Conservation (phyloP, 2,797 vertebrate genomes). For the Peromyscus eremicus region DNA sequence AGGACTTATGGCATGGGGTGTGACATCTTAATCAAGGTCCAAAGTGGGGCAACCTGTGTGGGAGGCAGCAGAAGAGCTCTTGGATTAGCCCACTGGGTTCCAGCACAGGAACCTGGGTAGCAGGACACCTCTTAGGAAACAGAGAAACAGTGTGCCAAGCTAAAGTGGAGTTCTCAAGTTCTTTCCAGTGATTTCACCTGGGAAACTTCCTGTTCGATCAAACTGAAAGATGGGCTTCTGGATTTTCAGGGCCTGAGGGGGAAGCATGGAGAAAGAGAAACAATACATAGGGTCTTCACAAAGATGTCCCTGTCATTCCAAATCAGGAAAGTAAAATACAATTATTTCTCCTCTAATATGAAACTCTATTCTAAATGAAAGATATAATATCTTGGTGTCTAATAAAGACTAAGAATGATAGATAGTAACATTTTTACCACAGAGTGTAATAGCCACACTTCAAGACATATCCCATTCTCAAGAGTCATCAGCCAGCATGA, state of each 20-base stretch:
- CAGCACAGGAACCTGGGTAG: background rate
- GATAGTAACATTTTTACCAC: background rate
- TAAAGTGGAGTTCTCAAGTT: background rate
- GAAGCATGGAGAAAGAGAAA: background rate
- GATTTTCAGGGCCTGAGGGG: background rate
- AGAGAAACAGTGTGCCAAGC: background rate
- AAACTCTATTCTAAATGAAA: conserved; percentile 51
- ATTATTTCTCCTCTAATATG: background rate
- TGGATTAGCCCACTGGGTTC: background rate
- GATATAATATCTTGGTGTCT: conserved; percentile 34
- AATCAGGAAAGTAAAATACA: background rate
- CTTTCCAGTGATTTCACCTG: background rate
- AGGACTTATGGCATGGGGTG: background rate
- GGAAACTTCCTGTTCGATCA: background rate
- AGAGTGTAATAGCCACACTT: background rate
- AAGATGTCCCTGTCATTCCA: conserved; percentile 1
- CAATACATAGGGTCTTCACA: background rate
- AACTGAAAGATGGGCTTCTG: background rate
- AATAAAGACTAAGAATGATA: conserved; percentile 25
- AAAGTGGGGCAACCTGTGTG: background rate
- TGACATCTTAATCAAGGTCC: background rate
- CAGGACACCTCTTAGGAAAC: background rate
- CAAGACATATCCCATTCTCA: background rate
- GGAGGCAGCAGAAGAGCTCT: background rate
- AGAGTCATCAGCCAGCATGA: background rate